Evolutionary conservation across 2,113 vertebrate species (phyloP).

Genomic region (Aleadryas rufinucha): DNA sequence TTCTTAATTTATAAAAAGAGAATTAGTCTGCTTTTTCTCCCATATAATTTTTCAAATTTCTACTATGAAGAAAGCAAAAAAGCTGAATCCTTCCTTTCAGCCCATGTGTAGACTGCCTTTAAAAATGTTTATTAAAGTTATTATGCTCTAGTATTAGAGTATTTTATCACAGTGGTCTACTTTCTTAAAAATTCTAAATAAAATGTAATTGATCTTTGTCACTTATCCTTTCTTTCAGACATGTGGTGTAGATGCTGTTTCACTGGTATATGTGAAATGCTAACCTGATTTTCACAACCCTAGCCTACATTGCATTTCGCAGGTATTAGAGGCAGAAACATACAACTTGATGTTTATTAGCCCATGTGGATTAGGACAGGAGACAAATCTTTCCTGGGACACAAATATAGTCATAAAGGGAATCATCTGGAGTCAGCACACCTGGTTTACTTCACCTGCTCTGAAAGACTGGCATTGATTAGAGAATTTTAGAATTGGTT

Average conservation of each 20-base stretch:
- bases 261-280: not conserved
- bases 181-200: not conserved
- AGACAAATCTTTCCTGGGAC: not conserved
- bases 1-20: not conserved
- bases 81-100: not conserved
- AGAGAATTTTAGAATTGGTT: not conserved
- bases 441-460: not conserved
- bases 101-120: not conserved
- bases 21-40: not conserved
- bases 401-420: not conserved
- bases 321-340: not conserved
- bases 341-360: not conserved
- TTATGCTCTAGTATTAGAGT: not conserved
- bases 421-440: not conserved
- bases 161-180: not conserved
- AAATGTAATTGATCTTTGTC: not conserved
- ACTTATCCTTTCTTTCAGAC: not conserved
- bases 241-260: not conserved
- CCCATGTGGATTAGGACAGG: accelerated
- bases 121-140: not conserved
- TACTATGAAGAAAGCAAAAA: not conserved
- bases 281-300: not conserved
- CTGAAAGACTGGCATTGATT: not conserved
- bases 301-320: accelerated
- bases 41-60: not conserved